Evolutionary conservation across 2,888 invertebrate genomes (phyloP), one percentile per base, ranked within the genome.

Genomic region (Agrotis segetum): DNA sequence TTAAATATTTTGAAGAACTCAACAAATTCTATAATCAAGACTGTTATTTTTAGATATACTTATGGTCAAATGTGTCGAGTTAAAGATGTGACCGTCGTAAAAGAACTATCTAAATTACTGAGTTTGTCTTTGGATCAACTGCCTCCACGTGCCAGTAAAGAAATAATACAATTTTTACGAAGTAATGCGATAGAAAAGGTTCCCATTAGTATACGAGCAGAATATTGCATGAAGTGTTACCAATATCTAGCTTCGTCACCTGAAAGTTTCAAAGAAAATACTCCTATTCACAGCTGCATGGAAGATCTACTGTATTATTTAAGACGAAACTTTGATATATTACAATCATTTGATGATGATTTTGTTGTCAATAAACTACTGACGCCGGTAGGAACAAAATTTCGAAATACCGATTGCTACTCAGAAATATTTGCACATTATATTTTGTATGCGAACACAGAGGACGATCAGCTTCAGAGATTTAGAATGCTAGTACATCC

Each of bases 81-180:
- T 65, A 89, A 88, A 40, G 83, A 89, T 21, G 21, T 67, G 21
- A 24, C 62, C 4, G 77, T 77, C 47, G 68, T 86, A 29, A 82
- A 87, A 46, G 83, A 88, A n/a, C 72, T 91, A 34, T 92, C 91
- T 89, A 77, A 87, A 34, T 55, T 92, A 52, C 65, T 93, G 17
- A 82, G 80, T 40, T 75, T 71, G 47, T 92, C 91, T 72, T 90
- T 93, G n/a, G 88, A 91, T 24, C 85, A 67, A 24, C 46, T 65
- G 11, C 40, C 40, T 40, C 1, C 40, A 40, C 9, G 40, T 40
- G 40, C 11, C 40, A 40, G 40, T 40, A 40, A 40, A 40, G 40
- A 40, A 40, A 40, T 40, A 40, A 2, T 11, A 1, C 9, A 40
- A 40, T 40, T 11, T 46, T 13, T 29, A 46, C 58, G 44, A 24